Evolutionary conservation across 2,888 invertebrate genomes (phyloP).

Genomic region (Tachystola acroxantha): DNA sequence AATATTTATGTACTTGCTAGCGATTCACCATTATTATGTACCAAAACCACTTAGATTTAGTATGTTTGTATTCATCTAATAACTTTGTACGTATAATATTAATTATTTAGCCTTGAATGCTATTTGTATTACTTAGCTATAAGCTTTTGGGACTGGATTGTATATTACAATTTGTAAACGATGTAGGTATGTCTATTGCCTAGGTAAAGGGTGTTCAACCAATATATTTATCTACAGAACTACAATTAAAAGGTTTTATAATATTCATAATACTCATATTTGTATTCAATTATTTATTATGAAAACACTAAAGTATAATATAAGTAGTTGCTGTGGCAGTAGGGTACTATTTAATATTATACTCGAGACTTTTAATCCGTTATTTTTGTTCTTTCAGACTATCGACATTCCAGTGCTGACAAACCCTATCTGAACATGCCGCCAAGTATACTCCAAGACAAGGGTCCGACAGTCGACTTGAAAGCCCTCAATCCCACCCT

Average conservation of each 20-base stretch:
- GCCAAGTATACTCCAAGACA: slow-evolving; percentile 37
- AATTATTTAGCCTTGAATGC: neutral
- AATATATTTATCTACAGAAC: no score
- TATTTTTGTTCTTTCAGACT: slow-evolving; percentile 69
- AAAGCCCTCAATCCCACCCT: slow-evolving; percentile 47
- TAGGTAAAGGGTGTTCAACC: no score
- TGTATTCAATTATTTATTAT: no score
- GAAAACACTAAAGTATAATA: no score
- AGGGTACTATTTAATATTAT: no score
- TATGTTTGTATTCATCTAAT: neutral
- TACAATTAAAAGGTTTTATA: no score
- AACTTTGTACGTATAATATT: neutral
- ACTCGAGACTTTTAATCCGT: no score
- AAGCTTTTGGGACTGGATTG: slow-evolving; percentile 5
- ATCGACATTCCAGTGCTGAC: slow-evolving; percentile 82
- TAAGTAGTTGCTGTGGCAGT: no score
- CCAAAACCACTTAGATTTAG: neutral
- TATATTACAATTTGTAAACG: no score
- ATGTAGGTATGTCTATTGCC: no score
- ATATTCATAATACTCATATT: no score
- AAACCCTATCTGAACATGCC: slow-evolving; percentile 53
- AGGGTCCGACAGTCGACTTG: slow-evolving; percentile 41
- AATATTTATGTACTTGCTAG: neutral
- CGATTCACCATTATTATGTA: slow-evolving; percentile 1
- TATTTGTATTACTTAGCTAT: slow-evolving; percentile 14